Evolutionary conservation across 2,888 invertebrate genomes (phyloP).

Genomic region (Tetropium fuscum): DNA sequence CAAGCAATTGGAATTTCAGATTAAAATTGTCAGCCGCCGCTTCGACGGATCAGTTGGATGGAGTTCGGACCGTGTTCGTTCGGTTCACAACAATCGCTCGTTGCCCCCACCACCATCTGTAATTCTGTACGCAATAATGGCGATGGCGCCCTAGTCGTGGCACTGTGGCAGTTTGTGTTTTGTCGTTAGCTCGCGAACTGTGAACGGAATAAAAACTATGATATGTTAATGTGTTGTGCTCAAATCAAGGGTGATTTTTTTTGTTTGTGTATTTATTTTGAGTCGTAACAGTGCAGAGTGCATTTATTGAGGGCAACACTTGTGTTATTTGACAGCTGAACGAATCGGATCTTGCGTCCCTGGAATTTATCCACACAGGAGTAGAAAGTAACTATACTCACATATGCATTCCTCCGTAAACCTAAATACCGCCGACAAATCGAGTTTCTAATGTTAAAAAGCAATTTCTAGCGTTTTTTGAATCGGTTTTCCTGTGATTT

Average conservation of each 20-base stretch:
- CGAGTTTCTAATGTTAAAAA: constrained; percentile 29
- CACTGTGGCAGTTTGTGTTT: constrained; percentile 44
- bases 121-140: constrained; percentile 42
- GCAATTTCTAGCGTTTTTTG: constrained; percentile 27
- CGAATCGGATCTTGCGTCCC: constrained; percentile 39
- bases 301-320: constrained; percentile 26
- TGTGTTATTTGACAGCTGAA: constrained; percentile 44
- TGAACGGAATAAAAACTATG: constrained; percentile 31
- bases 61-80: constrained; percentile 4
- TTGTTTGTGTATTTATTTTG: constrained; percentile 23
- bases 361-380: constrained; percentile 40
- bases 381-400: constrained; percentile 47
- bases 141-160: constrained; percentile 56
- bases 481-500: not conserved
- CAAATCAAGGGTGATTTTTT: constrained; percentile 24
- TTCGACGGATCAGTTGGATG: not conserved
- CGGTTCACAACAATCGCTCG: constrained; percentile 23
- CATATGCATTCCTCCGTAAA: constrained; percentile 24
- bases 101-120: constrained; percentile 33
- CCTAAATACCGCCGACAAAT: constrained; percentile 24
- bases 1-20: too few species aligned
- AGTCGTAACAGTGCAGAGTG: constrained; percentile 22
- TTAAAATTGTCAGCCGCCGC: too few species aligned
- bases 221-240: constrained; percentile 26
- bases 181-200: constrained; percentile 32